These are phyloP conservation scores for Myiagra hebetior DNA, from an alignment of 2,113 vertebrate species.

Conservation along the genomic window DNA sequence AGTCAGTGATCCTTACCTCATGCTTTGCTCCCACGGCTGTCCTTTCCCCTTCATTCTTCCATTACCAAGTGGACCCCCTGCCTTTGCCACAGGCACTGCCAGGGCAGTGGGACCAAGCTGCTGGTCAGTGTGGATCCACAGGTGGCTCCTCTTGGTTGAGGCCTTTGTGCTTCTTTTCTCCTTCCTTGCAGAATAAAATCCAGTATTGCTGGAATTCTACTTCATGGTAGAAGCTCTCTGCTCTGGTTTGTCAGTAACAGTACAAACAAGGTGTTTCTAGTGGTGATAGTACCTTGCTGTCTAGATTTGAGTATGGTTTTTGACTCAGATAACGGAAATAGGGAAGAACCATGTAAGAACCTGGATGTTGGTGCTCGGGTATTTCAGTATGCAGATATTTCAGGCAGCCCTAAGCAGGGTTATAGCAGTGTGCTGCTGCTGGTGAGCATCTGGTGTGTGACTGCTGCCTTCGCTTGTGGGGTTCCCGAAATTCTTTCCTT, in stretches of 20 bases:
- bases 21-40: neutral
- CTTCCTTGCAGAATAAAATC: neutral
- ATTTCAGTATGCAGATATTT: neutral
- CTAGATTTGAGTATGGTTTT: neutral
- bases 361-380: neutral
- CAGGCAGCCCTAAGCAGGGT: neutral
- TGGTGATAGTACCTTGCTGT: neutral
- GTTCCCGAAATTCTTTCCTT: neutral
- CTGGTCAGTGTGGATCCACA: neutral
- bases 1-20: neutral
- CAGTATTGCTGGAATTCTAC: neutral
- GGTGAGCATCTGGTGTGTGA: neutral
- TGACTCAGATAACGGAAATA: neutral
- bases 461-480: neutral
- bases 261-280: neutral
- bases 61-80: fast-evolving
- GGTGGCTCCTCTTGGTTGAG: neutral
- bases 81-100: neutral
- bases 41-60: neutral
- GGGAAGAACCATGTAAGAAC: neutral
- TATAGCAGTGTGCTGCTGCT: neutral
- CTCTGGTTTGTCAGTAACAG: neutral
- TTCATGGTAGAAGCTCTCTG: neutral
- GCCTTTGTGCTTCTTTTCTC: neutral
- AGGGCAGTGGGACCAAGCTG: neutral